Conservation (phyloP, 2,888 invertebrate genomes). For the Cylindroiulus punctatus region DNA sequence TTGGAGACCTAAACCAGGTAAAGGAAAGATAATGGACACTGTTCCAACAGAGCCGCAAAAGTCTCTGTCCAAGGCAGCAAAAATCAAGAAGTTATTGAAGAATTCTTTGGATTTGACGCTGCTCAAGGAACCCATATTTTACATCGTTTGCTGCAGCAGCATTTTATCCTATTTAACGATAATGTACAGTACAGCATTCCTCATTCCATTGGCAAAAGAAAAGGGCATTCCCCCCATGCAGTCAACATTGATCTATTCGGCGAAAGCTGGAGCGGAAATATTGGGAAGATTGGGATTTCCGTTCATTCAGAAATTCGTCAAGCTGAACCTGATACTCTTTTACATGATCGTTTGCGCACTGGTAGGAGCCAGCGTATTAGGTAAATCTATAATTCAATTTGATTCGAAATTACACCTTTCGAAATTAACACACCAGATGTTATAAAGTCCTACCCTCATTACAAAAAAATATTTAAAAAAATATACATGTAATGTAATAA, state of each 20-base stretch:
- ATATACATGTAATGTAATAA: too few relatives aligned
- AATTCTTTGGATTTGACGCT: slow-evolving; percentile 51
- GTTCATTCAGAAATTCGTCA: slow-evolving; percentile 18
- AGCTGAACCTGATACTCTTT: slow-evolving; percentile 51
- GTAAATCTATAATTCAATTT: slow-evolving; percentile 33
- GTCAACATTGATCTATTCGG: slow-evolving; percentile 30
- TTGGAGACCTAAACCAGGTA: not conserved
- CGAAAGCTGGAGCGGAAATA: slow-evolving; percentile 54
- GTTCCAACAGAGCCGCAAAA: not conserved
- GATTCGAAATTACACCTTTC: too few relatives aligned
- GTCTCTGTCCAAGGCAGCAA: not conserved
- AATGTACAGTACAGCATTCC: slow-evolving; percentile 52
- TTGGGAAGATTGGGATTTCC: slow-evolving; percentile 52
- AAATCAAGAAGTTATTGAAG: slow-evolving; percentile 23
- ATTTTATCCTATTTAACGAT: slow-evolving; percentile 50
- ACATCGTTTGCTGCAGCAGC: slow-evolving; percentile 32
- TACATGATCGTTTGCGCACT: slow-evolving; percentile 40
- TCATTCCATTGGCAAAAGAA: slow-evolving; percentile 53
- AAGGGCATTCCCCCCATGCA: slow-evolving; percentile 54
- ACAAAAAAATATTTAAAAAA: too few relatives aligned
- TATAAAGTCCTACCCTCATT: too few relatives aligned
- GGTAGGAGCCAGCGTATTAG: slow-evolving; percentile 43
- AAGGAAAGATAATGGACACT: not conserved
- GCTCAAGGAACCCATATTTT: slow-evolving; percentile 56
- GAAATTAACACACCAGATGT: too few relatives aligned